These are phyloP conservation scores for Tragopan temminckii DNA, from an alignment of 2,797 vertebrate species.

Conservation along the genomic window DNA sequence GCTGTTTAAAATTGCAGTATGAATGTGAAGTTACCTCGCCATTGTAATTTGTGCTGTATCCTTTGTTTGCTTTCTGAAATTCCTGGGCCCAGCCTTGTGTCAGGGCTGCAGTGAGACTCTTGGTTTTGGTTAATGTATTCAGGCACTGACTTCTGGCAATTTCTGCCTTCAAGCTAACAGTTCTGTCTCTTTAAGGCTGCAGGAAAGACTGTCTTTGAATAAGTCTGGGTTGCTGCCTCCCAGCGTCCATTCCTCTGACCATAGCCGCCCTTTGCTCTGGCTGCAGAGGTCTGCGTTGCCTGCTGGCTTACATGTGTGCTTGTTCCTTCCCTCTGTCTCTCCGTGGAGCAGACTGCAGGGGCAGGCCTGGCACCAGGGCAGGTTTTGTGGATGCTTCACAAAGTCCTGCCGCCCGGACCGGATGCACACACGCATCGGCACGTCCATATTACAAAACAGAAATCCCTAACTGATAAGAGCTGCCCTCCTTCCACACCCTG, in stretches of 20 bases:
- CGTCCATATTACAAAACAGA: not conserved
- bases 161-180: not conserved
- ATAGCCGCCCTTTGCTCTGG: not conserved
- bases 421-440: fast-evolving
- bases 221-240: not conserved
- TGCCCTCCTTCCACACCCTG: not conserved
- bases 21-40: fast-evolving
- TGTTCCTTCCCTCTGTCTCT: not conserved
- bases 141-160: not conserved
- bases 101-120: not conserved
- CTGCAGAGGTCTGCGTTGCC: not conserved
- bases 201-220: not conserved
- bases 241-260: not conserved
- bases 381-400: not conserved
- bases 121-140: not conserved
- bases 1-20: not conserved
- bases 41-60: not conserved
- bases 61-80: not conserved
- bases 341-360: not conserved
- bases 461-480: not conserved
- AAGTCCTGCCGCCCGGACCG: not conserved
- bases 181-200: not conserved
- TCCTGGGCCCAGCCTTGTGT: not conserved
- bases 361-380: not conserved
- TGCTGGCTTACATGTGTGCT: not conserved